Conservation (phyloP, 1,140 invertebrate genomes). For the Drosophila carrolli region DNA sequence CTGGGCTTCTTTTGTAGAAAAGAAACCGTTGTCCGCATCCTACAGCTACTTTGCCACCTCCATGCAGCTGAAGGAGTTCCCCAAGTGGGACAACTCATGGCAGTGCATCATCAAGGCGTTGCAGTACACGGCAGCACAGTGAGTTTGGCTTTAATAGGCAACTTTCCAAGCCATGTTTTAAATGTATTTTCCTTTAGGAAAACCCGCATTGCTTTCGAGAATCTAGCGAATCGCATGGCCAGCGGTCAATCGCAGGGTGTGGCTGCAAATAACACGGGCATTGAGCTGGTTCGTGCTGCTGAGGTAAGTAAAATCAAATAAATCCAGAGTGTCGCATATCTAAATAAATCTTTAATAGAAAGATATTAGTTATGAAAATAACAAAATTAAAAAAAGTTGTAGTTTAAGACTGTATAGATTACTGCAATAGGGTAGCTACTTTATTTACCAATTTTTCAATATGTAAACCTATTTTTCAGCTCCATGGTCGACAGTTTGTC, state of each 20-base stretch:
- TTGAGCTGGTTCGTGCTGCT: slow-evolving; percentile 91
- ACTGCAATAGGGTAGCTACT: not conserved
- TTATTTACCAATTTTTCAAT: no score
- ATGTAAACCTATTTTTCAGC: slow-evolving; percentile 25
- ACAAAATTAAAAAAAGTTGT: not conserved
- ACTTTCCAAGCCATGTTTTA: accelerated
- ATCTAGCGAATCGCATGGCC: slow-evolving; percentile 88
- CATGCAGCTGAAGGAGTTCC: slow-evolving; percentile 82
- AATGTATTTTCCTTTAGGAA: slow-evolving; percentile 86
- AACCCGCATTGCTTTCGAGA: slow-evolving; percentile 88
- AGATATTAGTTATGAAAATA: not conserved
- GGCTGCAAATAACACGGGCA: slow-evolving; percentile 94
- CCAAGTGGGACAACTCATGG: slow-evolving; percentile 88
- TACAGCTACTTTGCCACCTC: slow-evolving; percentile 87
- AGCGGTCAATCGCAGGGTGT: slow-evolving; percentile 88
- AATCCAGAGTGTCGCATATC: no score
- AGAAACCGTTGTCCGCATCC: slow-evolving; percentile 87
- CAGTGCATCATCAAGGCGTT: slow-evolving; percentile 88
- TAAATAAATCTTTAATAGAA: not conserved
- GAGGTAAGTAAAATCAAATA: slow-evolving; percentile 85
- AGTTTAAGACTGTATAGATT: not conserved
- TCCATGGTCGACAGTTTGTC: slow-evolving; percentile 91
- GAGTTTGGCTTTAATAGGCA: slow-evolving; percentile 51
- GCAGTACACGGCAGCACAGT: slow-evolving; percentile 90
- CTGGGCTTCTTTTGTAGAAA: slow-evolving; percentile 87